These are phyloP conservation scores for Sebastes iracundus DNA, from an alignment of 2,797 vertebrate genomes.

Conservation along the genomic window DNA sequence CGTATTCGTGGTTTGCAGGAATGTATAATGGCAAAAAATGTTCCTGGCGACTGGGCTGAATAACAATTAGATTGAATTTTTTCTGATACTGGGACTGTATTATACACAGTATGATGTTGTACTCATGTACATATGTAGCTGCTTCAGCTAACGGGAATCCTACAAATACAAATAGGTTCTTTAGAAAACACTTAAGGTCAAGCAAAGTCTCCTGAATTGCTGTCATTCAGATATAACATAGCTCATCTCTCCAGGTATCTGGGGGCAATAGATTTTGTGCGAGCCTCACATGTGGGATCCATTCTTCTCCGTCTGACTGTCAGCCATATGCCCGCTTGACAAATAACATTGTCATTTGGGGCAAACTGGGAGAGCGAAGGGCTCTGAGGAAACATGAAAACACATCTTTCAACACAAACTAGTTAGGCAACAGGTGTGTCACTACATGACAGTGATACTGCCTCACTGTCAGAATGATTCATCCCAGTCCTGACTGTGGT, in stretches of 20 bases:
- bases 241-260: slow-evolving; percentile 5
- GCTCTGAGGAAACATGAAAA: slow-evolving; percentile 16
- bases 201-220: not conserved
- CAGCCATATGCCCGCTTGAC: slow-evolving; percentile 1
- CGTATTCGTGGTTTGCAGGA: too few species aligned
- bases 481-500: not conserved
- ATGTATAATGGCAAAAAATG: too few species aligned
- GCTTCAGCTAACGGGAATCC: not conserved
- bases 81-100: too few species aligned
- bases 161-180: not conserved
- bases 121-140: not conserved
- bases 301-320: slow-evolving; percentile 22
- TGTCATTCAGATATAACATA: not conserved
- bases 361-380: not conserved
- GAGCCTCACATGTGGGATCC: not conserved
- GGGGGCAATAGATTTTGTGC: not conserved
- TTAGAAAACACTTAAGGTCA: not conserved
- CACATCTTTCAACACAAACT: slow-evolving; percentile 5
- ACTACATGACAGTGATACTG: slow-evolving; percentile 14
- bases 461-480: slow-evolving; percentile 29
- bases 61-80: too few species aligned
- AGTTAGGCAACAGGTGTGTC: slow-evolving; percentile 7
- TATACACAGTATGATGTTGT: too few species aligned
- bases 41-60: too few species aligned
- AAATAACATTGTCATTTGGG: slow-evolving; percentile 17